Evolutionary conservation across 2,888 invertebrate species (phyloP).

Genomic region (Agelastica alni): DNA sequence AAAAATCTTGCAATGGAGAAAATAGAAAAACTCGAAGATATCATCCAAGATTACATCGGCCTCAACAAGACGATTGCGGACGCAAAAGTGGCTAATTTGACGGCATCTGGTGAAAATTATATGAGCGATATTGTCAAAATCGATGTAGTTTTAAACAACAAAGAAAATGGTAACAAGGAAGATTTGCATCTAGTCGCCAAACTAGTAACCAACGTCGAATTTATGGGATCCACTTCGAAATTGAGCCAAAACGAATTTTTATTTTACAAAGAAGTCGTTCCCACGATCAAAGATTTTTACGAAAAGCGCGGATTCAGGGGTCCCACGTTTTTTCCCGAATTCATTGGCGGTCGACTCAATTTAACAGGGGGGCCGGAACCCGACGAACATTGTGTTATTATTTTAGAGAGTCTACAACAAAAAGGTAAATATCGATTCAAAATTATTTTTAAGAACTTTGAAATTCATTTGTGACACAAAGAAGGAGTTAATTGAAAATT

Average conservation of each 20-base stretch:
- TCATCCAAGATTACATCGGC: neutral
- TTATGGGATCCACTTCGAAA: too few relatives aligned
- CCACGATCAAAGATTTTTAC: constrained; percentile 55
- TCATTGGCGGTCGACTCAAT: constrained; percentile 52
- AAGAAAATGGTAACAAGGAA: constrained; percentile 3
- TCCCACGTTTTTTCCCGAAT: constrained; percentile 55
- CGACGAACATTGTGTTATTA: constrained; percentile 59
- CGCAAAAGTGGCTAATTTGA: constrained; percentile 37
- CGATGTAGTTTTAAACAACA: constrained; percentile 9
- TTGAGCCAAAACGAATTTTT: too few relatives aligned
- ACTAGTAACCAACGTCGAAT: constrained; percentile 35
- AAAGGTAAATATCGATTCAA: too few relatives aligned
- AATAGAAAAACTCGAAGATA: neutral
- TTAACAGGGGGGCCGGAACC: constrained; percentile 14
- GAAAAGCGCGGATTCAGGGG: constrained; percentile 50
- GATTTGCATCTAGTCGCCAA: constrained; percentile 7
- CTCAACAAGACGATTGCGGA: neutral
- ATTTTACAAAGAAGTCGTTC: constrained; percentile 57
- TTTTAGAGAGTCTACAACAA: constrained; percentile 58
- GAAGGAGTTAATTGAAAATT: too few relatives aligned
- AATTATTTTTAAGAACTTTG: too few relatives aligned
- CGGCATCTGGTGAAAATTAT: constrained; percentile 23
- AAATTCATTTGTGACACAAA: too few relatives aligned
- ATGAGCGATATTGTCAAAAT: constrained; percentile 21
- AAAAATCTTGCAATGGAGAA: too few relatives aligned